Conservation (phyloP, 2,113 vertebrate genomes). For the Ariopsis seemanni region DNA sequence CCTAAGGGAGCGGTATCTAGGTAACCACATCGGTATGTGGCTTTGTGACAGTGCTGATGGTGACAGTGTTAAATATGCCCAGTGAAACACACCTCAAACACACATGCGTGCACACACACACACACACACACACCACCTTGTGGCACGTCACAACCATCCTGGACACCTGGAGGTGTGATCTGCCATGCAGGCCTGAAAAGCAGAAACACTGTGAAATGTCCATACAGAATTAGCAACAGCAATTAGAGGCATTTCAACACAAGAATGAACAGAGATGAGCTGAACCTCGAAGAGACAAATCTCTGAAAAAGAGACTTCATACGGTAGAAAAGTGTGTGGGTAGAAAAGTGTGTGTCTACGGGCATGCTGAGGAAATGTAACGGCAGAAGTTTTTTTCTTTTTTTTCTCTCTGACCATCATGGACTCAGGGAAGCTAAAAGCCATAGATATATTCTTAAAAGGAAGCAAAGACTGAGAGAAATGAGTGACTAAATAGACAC, state of each 20-base stretch:
- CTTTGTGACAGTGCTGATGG: conserved; percentile 56
- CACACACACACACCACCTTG: conserved; percentile 55
- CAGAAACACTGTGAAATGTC: conserved; percentile 55
- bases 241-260: conserved; percentile 57
- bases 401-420: conserved; percentile 12
- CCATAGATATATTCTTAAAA: conserved; percentile 13
- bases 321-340: conserved; percentile 1
- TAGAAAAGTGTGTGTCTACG: conserved; percentile 16
- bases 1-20: conserved; percentile 58
- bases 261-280: conserved; percentile 42
- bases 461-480: conserved; percentile 30
- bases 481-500: conserved; percentile 38
- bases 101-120: conserved; percentile 45
- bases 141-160: conserved; percentile 59
- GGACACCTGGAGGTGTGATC: conserved; percentile 66
- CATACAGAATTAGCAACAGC: conserved; percentile 59
- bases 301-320: conserved; percentile 33
- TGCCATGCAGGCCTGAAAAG: conserved; percentile 56
- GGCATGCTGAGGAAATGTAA: conserved; percentile 15
- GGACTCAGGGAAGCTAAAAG: conserved; percentile 16
- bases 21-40: conserved; percentile 56
- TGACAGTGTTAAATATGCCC: conserved; percentile 72
- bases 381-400: conserved; percentile 22
- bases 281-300: conserved; percentile 61
- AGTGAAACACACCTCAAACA: conserved; percentile 65